Conservation (phyloP, 2,797 vertebrate genomes). For the Hephaestus fuliginosus region DNA sequence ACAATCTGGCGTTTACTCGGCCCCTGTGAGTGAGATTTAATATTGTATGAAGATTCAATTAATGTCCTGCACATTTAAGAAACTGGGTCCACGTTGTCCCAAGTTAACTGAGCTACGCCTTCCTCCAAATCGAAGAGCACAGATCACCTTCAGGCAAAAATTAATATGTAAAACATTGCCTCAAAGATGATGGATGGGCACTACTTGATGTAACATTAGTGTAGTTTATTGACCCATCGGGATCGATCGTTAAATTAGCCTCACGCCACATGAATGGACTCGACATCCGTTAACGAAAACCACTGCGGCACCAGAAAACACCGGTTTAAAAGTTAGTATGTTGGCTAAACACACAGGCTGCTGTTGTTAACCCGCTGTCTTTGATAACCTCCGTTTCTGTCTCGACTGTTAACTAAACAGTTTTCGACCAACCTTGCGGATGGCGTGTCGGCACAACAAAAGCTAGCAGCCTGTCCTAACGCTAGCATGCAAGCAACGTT, state of each 20-base stretch:
- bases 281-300: slow-evolving; percentile 42
- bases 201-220: accelerated
- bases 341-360: neutral
- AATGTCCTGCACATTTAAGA: neutral
- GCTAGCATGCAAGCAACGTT: slow-evolving; percentile 69
- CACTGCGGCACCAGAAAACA: slow-evolving; percentile 30
- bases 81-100: neutral
- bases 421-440: slow-evolving; percentile 26
- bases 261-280: slow-evolving; percentile 27
- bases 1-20: neutral
- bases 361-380: neutral
- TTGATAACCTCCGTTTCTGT: neutral
- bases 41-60: neutral
- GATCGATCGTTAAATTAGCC: neutral
- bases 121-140: neutral
- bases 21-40: neutral
- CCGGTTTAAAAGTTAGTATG: neutral
- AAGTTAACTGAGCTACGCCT: slow-evolving; percentile 4
- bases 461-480: slow-evolving; percentile 70
- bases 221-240: neutral
- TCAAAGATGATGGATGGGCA: neutral
- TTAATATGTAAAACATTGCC: neutral
- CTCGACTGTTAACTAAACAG: neutral
- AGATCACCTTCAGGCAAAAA: neutral
- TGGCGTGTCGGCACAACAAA: slow-evolving; percentile 70